A percentile compares a stretch with the other conserved stretches of the same genome.
Conservation (phyloP, 2,888 invertebrate genomes). For the Hylaea fasciaria region DNA sequence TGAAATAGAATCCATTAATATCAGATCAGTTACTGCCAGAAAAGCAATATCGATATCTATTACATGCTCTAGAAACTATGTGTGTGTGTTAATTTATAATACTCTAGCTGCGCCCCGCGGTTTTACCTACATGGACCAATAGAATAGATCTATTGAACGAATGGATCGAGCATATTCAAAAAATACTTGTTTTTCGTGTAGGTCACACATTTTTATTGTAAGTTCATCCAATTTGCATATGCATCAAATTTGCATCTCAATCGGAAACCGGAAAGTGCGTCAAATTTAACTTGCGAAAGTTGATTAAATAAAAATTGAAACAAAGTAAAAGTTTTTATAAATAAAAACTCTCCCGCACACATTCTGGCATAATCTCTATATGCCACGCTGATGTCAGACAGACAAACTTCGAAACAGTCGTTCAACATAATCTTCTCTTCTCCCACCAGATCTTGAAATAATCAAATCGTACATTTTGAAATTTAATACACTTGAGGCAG, state of each 20-base stretch:
- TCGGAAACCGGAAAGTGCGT: too few relatives aligned
- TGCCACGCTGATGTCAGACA: too few relatives aligned
- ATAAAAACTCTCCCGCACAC: too few relatives aligned
- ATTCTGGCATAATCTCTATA: not conserved
- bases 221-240: too few relatives aligned
- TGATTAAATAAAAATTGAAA: not conserved
- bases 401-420: not conserved
- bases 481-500: conserved; percentile 22
- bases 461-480: conserved; percentile 24
- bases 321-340: too few relatives aligned
- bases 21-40: not conserved
- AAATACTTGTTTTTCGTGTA: too few relatives aligned
- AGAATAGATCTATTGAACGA: not conserved
- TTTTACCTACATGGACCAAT: not conserved
- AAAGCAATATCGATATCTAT: not conserved
- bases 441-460: not conserved
- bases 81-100: too few relatives aligned
- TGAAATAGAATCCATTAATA: not conserved
- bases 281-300: too few relatives aligned
- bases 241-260: too few relatives aligned
- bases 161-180: too few relatives aligned
- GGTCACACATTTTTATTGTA: too few relatives aligned
- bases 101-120: not conserved
- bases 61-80: not conserved
- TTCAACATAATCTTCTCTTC: conserved; percentile 16